Evolutionary conservation across 92 coral and sea anemone genomes (phyloP), one percentile per base, ranked within the genome.

Genomic region (Epizoanthus fatuus): DNA sequence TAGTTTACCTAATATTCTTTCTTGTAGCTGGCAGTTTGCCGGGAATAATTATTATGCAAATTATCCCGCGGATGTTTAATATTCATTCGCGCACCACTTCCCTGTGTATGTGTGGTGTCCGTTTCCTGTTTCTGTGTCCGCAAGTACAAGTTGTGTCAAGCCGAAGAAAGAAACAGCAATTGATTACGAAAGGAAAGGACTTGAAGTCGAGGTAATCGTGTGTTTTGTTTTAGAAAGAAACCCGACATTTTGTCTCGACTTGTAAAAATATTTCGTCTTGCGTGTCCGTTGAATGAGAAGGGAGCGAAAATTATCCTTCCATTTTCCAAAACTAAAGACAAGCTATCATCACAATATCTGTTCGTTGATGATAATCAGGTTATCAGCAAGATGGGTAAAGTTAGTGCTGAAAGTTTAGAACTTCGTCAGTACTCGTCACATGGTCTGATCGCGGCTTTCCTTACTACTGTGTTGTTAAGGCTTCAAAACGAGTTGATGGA

Each of bases 281-380:
- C 91, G 87, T 90, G 90, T 86, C 84, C 66, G 67, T 69, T 68
- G 81, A 63, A 80, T 65, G 75, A 39, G 84, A 55, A 69, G 19
- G 67, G 37, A 86, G 66, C 44, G 93, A 71, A 85, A 89, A 70
- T 79, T 63, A 69, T 62, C 85, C 79, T 64, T 64, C 68, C 62
- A 15, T 52, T 70, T 71, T 89, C 81, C 52, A 32, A 52, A 74
- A 57, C 57, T 77, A 56, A 66, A 87, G 93, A 85, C 85, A 87
- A 84, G 90, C 87, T 89, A 79, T 89, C 90, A 70, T 89, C 91
- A 81, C 83, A 62, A 47, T 79, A 52, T 72, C 77, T 83, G 84
- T 51, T 40, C 75, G 66, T 12, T 67, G 74, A 38, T 89, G 86
- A 66, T 80, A 84, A 84, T 79, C 72, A 32, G 22, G 58, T 81